A percentile compares a stretch with the other conserved stretches of the same genome.
Evolutionary conservation across 2,113 vertebrate genomes (phyloP).

Genomic region (Gavialis gangeticus): DNA sequence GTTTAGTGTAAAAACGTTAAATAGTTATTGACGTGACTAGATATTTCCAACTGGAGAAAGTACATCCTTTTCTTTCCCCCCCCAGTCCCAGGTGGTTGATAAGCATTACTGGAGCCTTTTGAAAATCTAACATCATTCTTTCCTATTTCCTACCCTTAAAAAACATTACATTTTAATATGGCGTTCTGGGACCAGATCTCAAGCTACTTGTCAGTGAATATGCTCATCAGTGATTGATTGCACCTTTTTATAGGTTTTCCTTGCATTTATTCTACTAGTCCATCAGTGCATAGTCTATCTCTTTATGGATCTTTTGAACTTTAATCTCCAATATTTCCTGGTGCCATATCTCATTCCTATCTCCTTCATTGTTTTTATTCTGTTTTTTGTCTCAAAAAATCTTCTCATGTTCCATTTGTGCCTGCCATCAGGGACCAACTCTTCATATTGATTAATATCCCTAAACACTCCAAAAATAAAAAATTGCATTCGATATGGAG

Average conservation of each 20-base stretch:
- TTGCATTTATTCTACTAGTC: slow-evolving; percentile 43
- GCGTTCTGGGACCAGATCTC: slow-evolving; percentile 44
- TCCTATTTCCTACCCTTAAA: neutral
- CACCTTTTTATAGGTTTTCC: slow-evolving; percentile 2
- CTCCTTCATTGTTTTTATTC: neutral
- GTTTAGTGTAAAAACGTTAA: neutral
- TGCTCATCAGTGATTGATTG: slow-evolving; percentile 42
- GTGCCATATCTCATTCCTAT: neutral
- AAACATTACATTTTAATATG: slow-evolving; percentile 44
- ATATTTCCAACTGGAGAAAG: slow-evolving; percentile 50
- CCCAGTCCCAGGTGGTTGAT: slow-evolving; percentile 39
- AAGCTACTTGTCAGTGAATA: slow-evolving; percentile 33
- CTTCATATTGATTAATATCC: slow-evolving; percentile 25
- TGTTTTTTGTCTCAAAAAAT: neutral
- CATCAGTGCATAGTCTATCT: slow-evolving; percentile 18
- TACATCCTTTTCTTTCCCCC: slow-evolving; percentile 31
- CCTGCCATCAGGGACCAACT: neutral
- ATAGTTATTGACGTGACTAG: neutral
- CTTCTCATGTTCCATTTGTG: neutral
- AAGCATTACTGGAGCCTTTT: slow-evolving; percentile 25
- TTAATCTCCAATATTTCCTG: neutral
- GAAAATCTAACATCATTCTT: slow-evolving; percentile 20
- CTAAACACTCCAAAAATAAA: neutral
- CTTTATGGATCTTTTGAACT: neutral
- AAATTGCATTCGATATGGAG: slow-evolving; percentile 7